These are phyloP conservation scores for Drosophila acutilabella DNA, from an alignment of 2,888 invertebrate genomes.

Conservation along the genomic window DNA sequence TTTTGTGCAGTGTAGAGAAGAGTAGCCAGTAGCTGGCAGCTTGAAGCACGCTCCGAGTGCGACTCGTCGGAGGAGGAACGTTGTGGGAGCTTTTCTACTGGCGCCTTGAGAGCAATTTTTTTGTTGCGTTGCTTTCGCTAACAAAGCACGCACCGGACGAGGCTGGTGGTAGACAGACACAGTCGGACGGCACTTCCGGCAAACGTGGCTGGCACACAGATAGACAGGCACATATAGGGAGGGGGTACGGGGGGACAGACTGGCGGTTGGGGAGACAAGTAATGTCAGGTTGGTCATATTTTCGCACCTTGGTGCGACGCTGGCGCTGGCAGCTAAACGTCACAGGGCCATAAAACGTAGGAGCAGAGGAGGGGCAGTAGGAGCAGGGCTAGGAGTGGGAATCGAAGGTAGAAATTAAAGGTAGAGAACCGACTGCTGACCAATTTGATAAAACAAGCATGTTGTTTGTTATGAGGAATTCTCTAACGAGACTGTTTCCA, in stretches of 20 bases:
- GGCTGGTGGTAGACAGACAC: constrained; percentile 28
- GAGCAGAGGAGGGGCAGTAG: neutral
- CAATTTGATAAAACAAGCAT: neutral
- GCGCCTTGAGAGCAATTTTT: constrained; percentile 76
- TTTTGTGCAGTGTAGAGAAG: neutral
- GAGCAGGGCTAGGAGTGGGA: neutral
- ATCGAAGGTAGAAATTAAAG: neutral
- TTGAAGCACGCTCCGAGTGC: constrained; percentile 11
- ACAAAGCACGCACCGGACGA: constrained; percentile 75
- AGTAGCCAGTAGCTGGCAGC: neutral
- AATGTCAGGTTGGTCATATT: constrained; percentile 54
- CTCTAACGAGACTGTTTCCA: neutral
- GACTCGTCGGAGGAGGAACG: neutral
- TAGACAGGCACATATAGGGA: constrained; percentile 12
- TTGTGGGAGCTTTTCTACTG: constrained; percentile 39
- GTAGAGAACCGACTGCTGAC: neutral
- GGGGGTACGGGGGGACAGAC: constrained; percentile 10
- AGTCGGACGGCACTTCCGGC: constrained; percentile 66
- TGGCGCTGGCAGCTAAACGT: constrained; percentile 36
- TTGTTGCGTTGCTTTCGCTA: constrained; percentile 55
- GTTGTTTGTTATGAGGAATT: constrained; percentile 1
- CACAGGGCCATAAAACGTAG: constrained; percentile 28
- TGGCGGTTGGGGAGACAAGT: constrained; percentile 17
- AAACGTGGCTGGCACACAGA: constrained; percentile 23
- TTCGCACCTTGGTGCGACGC: constrained; percentile 60